Base-by-base conservation (phyloP, 2,888 invertebrate species). In the Escarpia spicata region DNA sequence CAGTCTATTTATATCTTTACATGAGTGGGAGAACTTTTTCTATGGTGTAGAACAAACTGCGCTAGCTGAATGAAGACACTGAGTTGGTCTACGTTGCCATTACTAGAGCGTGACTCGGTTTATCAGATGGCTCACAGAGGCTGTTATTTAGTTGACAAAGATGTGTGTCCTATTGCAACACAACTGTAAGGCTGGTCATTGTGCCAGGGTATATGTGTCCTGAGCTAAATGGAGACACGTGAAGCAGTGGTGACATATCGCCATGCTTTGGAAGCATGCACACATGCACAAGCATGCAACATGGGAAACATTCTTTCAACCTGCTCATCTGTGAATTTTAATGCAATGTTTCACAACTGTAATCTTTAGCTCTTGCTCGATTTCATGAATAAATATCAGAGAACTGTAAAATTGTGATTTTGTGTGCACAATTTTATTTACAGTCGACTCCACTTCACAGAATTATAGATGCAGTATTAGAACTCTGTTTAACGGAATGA, bases 61-160 rank as follows among this genome's bases (percentile, higher is more conserved):
- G 26, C 19, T n/a, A 75, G 75, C 26, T 75, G 75, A 75, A 26
- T n/a, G n/a, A 26, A 75, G 75, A 6, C 26, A 75, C 19, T n/a
- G 75, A 75, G 75, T 75, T 26, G 19, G 26, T 75, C 75, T 75
- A 75, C 75, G n/a, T n/a, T 75, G n/a, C 19, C 26, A 2, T 75
- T 75, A 75, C 75, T 75, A 75, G 75, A 75, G 75, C 75, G 2
- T 26, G 75, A 75, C 75, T 19, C 3, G 26, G 75, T 75, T 75
- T 75, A 75, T 75, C 75, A 75, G 75, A 75, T 75, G 75, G 4
- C 75, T 75, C 26, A 75, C 75, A 75, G 75, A 75, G 26, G 75
- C 26, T 75, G 75, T 75, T 75, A 75, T 75, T 26, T 75, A n/a
- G 75, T 75, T 75, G 75, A 75, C 75, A 75, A 75, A 75, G 75